Percentiles rank a stretch among this genome's conserved stretches.
Evolutionary conservation across 92 coral and sea anemone species (phyloP).

Genomic region (Porites divaricata): DNA sequence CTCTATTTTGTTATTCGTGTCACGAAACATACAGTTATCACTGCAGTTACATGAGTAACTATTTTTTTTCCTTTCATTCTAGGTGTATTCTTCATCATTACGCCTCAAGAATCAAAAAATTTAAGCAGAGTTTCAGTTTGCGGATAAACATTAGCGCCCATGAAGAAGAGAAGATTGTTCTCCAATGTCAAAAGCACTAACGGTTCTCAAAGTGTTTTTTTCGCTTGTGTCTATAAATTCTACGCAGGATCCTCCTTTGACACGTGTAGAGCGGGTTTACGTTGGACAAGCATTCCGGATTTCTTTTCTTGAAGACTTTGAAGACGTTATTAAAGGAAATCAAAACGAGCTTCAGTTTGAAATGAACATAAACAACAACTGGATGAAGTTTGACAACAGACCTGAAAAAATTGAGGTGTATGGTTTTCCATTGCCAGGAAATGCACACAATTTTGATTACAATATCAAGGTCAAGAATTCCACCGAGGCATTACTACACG

Average conservation of each 20-base stretch:
- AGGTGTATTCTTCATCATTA: background rate
- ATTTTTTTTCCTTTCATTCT: background rate
- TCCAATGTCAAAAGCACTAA: constrained; percentile 95
- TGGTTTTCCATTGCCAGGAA: constrained; percentile 75
- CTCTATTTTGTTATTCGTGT: background rate
- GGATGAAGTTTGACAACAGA: constrained; percentile 68
- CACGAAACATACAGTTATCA: no score
- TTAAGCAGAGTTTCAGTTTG: constrained; percentile 18
- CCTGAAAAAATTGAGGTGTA: constrained; percentile 35
- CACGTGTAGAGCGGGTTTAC: constrained; percentile 7
- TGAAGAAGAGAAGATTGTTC: constrained; percentile 51
- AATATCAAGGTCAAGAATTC: constrained; percentile 42
- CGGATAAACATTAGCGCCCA: constrained; percentile 26
- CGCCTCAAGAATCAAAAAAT: background rate
- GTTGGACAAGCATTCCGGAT: constrained; percentile 72
- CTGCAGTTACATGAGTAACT: background rate
- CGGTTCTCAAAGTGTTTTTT: constrained; percentile 84
- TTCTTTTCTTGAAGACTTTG: constrained; percentile 57
- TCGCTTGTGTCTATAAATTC: constrained; percentile 78
- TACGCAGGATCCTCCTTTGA: constrained; percentile 57
- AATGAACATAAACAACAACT: constrained; percentile 64
- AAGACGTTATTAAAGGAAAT: constrained; percentile 7
- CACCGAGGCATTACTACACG: constrained; percentile 17
- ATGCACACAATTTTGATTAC: constrained; percentile 53
- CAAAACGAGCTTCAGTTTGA: constrained; percentile 16